Evolutionary conservation across 1,140 invertebrate genomes (phyloP), one percentile per base, ranked within the genome.

Genomic region (Neodiprion lecontei): DNA sequence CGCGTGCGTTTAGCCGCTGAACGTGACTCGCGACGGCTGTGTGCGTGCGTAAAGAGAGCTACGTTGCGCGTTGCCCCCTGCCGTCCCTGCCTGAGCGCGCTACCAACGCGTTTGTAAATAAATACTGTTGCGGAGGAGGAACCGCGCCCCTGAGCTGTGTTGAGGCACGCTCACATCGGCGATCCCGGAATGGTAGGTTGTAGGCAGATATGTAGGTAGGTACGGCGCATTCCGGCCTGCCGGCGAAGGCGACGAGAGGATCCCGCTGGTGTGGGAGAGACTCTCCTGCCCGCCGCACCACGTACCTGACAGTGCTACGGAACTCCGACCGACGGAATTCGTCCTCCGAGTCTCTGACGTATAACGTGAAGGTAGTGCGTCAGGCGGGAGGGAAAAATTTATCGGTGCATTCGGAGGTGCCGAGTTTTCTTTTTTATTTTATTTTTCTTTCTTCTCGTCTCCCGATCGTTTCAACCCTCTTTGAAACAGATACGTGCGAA

Each of bases 171-270:
- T 14, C 53, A 61, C 53, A 61, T 12, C 53, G 53, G 53, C 9
- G 11, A 8, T 14, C 53, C n/a, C 11, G n/a, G 53, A 61, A 78
- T 82, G 79, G 75, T 12, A 14, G 67, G 67, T 69, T 11, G 12
- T 69, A 69, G 14, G 14, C 17, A 69, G 67, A 47, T 69, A 69
- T 2, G 28, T 5, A 40, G 5, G 53, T 81, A 78, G 77, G 77
- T 80, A 81, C 75, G 80, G 81, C 81, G 74, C 79, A 81, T 83
- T 82, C 79, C 80, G 77, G 77, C 78, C 77, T 78, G 74, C 76
- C 65, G 69, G 8, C 67, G 28, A 40, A 70, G 75, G 14, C 68
- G 68, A 14, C n/a, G 68, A 12, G 68, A 12, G 68, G 11, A 69
- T 28, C 14, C 23, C 8, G 9, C 4, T 65, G 61, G 61, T 65